These are phyloP conservation scores for Drosophila kambysellisi DNA, from an alignment of 2,888 invertebrate species.

Conservation along the genomic window DNA sequence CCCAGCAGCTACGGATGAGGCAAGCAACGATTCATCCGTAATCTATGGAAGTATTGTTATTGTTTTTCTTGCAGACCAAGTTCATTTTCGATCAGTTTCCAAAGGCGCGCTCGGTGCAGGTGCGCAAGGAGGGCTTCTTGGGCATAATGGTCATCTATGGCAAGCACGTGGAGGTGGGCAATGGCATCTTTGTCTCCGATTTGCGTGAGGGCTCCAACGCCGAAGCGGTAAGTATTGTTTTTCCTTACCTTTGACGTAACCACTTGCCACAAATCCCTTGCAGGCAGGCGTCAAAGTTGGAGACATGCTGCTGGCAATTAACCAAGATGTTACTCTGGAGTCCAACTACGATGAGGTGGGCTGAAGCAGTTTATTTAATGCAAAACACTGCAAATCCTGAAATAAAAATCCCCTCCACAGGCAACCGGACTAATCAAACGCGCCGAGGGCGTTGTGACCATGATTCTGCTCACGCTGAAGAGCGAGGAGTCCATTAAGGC, in stretches of 20 bases:
- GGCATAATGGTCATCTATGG: constrained; percentile 98
- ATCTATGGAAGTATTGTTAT: not conserved
- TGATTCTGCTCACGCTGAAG: constrained; percentile 92
- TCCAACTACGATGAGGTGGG: constrained; percentile 94
- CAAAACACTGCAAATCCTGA: not conserved
- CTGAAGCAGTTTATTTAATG: not conserved
- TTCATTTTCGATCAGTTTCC: constrained; percentile 83
- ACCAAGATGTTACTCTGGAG: constrained; percentile 95
- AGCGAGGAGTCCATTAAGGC: constrained; percentile 89
- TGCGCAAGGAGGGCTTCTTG: constrained; percentile 92
- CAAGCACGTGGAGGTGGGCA: constrained; percentile 95
- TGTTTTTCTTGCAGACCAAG: constrained; percentile 75
- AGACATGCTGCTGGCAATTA: constrained; percentile 98
- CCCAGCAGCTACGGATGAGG: constrained; percentile 93
- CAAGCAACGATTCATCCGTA: constrained; percentile 83
- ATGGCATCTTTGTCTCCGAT: constrained; percentile 97
- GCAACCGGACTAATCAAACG: constrained; percentile 94
- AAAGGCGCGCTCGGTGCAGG: constrained; percentile 90
- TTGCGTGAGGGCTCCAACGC: constrained; percentile 96
- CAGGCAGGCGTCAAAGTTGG: constrained; percentile 98
- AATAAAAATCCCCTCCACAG: constrained; percentile 84
- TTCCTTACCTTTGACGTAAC: constrained; percentile 40
- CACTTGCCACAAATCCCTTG: constrained; percentile 85
- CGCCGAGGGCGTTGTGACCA: constrained; percentile 93
- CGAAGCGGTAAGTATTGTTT: constrained; percentile 88